These are phyloP conservation scores for Lepidocyrtinus sp. DNA, from an alignment of 2,888 invertebrate species.

Conservation along the genomic window DNA sequence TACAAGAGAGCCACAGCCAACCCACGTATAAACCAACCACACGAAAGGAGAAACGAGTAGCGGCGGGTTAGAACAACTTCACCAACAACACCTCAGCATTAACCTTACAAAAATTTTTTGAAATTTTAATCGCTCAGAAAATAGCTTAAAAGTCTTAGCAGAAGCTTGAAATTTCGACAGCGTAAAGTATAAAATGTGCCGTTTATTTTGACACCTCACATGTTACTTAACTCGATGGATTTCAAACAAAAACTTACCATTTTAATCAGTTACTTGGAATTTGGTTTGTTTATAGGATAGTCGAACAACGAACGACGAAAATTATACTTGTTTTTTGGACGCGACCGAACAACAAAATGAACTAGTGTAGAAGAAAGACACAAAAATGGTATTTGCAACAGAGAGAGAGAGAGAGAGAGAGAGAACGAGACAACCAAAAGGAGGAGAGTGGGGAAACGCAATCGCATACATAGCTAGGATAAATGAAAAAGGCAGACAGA, in stretches of 20 bases:
- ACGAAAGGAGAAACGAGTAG: not conserved
- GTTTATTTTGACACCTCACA: constrained; percentile 47
- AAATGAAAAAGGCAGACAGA: not conserved
- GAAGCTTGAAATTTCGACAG: constrained; percentile 77
- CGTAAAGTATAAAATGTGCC: constrained; percentile 72
- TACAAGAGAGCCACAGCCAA: not conserved
- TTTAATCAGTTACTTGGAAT: constrained; percentile 26
- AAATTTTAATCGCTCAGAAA: constrained; percentile 42
- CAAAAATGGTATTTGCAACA: not conserved
- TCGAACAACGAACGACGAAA: not conserved
- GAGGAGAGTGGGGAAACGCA: not conserved
- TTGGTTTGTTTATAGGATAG: not conserved
- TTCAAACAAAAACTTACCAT: constrained; percentile 58
- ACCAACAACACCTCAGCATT: not conserved
- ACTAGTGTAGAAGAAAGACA: constrained; percentile 24
- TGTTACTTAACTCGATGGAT: constrained; percentile 15
- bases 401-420: constrained; percentile 11
- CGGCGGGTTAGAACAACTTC: constrained; percentile 43
- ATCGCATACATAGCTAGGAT: not conserved
- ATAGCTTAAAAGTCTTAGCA: constrained; percentile 76
- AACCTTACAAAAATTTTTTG: not conserved
- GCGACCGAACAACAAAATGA: constrained; percentile 36
- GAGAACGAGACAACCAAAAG: not conserved
- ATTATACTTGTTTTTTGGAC: constrained; percentile 2
- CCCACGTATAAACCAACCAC: not conserved